Evolutionary conservation across 2,113 vertebrate species (phyloP), one percentile per base, ranked within the genome.

Genomic region (Aldabrachelys gigantea): DNA sequence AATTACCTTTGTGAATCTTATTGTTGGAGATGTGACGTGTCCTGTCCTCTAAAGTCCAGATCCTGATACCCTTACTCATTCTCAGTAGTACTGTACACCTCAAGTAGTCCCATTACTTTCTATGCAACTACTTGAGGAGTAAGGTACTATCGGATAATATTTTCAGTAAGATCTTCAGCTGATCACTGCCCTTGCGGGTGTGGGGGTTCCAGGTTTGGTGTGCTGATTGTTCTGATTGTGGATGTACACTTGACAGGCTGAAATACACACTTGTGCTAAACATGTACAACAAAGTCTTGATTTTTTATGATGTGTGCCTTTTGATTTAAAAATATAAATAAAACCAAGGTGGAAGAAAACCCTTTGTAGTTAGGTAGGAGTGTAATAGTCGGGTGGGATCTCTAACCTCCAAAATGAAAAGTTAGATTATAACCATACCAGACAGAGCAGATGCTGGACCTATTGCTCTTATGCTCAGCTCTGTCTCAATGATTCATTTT

Each of bases 401-500:
- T 59, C 59, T 87, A 47, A 41, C 38, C 82, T 87, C 35, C 54
- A 53, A 78, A 59, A 69, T 54, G 41, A 76, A 57, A 76, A n/a
- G 31, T 31, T 31, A n/a, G 44, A 59, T 78, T 41, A 29, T 35
- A 91, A 22, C 47, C 44, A 56, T 41, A 49, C 29, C 50, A 87
- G 5, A 47, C 54, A 82, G 75, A 90, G 57, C 44, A 91, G 53
- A 78, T 59, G 25, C 65, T 12, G 27, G 13, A 49, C 47, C 84
- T 22, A 82, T 94, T 94, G 47, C 72, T 93, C 44, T 95, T 89
- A 80, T 29, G 31, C 76, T 91, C 50, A 78, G 89, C 8, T 91
- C 75, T 93, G 47, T 90, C 54, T 91, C 87, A 78, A 53, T 25
- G 87, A 57, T 86, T 95, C 13, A 72, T 50, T 96, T 97, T 97